Evolutionary conservation across 1,140 invertebrate species (phyloP).

Genomic region (Rhagoletis zephyria): DNA sequence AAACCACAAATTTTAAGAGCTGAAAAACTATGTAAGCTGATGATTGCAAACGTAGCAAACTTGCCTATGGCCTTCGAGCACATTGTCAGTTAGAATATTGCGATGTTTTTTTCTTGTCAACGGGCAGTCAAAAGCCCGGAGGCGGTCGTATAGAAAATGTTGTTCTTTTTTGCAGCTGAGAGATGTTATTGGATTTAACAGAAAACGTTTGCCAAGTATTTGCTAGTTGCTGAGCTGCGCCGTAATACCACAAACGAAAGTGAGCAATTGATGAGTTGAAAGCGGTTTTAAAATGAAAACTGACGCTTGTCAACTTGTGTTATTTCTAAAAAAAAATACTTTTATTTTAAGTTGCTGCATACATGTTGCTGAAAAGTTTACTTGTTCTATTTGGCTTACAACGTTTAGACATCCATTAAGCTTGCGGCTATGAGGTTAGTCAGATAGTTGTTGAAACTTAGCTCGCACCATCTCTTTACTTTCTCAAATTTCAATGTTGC

Average conservation of each 20-base stretch:
- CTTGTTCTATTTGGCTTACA: slow-evolving; percentile 33
- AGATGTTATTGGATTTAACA: neutral
- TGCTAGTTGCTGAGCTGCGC: neutral
- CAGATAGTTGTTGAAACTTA: neutral
- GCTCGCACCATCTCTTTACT: neutral
- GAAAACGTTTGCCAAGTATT: slow-evolving; percentile 3
- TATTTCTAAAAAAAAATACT: neutral
- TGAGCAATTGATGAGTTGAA: neutral
- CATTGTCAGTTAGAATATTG: slow-evolving; percentile 18
- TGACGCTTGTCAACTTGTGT: too few relatives aligned
- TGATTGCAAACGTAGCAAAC: neutral
- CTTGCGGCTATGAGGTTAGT: slow-evolving; percentile 6
- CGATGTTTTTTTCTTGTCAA: neutral
- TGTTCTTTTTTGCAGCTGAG: neutral
- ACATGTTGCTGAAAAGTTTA: slow-evolving; percentile 9
- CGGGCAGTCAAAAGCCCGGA: neutral
- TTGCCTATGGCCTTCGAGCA: neutral
- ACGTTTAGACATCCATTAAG: slow-evolving; percentile 47
- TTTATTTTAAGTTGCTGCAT: too few relatives aligned
- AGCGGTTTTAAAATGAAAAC: neutral
- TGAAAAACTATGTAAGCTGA: neutral
- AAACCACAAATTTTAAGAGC: slow-evolving; percentile 39
- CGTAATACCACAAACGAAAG: neutral
- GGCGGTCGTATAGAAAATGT: neutral
- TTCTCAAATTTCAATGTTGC: neutral